Evolutionary conservation across 2,113 vertebrate species (phyloP), one percentile per base, ranked within the genome.

Genomic region (Hippocampus abdominalis): DNA sequence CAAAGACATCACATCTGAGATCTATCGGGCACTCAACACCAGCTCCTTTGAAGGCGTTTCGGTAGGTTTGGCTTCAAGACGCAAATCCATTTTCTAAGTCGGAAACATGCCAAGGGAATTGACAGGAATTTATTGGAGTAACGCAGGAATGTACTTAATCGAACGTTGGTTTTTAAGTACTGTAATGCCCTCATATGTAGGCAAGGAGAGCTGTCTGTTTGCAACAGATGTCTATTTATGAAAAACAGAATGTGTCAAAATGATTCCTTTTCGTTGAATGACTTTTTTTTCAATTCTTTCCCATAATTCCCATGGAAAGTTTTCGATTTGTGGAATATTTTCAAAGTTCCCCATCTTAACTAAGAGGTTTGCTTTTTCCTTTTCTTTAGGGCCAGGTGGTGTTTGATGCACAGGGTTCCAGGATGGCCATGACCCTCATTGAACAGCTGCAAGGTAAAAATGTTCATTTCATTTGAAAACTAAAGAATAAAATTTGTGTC

Each of bases 381-480:
- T 67, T 74, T 46, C 72, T 59, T 29, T 84, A 98, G 96, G 96
- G 96, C 46, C 96, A 97, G 20, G 96, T 98, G 51, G 96, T 98
- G 78, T 98, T 98, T 36, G 96, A 98, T 10, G 96, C 96, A 72
- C 96, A 97, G 20, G 96, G 96, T 12, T 97, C 96, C 70, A 93
- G 96, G 83, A 98, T 98, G 96, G 96, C 96, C 3, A 97, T 95
- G 96, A 98, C 96, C 0, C 95, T 97, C 18, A 97, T 98, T 0
- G 96, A 98, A 70, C 96, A 98, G 75, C 93, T 98, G 0, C 96
- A 98, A 93, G 95, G 96, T 96, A 91, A 79, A 65, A 13, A 49
- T 15, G 68, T 25, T 7, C 4, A 44, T 59, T 29, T 59, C 13
- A 12, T 6, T 16, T 27, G 25, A 57, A 25, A 57, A 25, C 9